Conservation (phyloP, 1,140 invertebrate genomes). For the Microplitis demolitor region DNA sequence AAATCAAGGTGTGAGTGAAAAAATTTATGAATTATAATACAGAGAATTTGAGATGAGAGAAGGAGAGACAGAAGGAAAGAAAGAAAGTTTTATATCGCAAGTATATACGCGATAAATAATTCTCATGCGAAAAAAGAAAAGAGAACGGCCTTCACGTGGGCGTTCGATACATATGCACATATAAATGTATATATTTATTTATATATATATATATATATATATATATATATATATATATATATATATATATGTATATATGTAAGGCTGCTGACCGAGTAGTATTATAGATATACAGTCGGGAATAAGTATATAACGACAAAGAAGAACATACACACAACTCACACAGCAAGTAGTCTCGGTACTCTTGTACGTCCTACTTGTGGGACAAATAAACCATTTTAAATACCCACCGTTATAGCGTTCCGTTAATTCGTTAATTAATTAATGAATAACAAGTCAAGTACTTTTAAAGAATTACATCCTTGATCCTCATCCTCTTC, state of each 20-base stretch:
- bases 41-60: neutral
- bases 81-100: neutral
- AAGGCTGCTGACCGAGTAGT: too few relatives aligned
- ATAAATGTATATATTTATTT: too few relatives aligned
- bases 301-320: too few relatives aligned
- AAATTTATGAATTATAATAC: too few relatives aligned
- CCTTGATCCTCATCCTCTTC: neutral
- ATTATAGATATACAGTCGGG: too few relatives aligned
- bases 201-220: too few relatives aligned
- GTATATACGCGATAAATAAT: neutral
- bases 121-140: conserved; percentile 11
- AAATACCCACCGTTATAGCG: conserved; percentile 15
- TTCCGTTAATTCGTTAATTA: conserved; percentile 33
- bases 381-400: conserved; percentile 21
- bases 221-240: too few relatives aligned
- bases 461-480: neutral
- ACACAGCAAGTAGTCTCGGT: neutral
- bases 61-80: neutral
- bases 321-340: too few relatives aligned
- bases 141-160: conserved; percentile 22
- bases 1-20: too few relatives aligned
- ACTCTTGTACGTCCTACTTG: conserved; percentile 13
- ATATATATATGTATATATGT: too few relatives aligned
- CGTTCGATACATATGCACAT: neutral
- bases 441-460: conserved; percentile 26